A percentile compares a stretch with the other conserved stretches of the same genome.
Evolutionary conservation across 2,888 invertebrate genomes (phyloP).

Genomic region (Drosophila niveifrons): DNA sequence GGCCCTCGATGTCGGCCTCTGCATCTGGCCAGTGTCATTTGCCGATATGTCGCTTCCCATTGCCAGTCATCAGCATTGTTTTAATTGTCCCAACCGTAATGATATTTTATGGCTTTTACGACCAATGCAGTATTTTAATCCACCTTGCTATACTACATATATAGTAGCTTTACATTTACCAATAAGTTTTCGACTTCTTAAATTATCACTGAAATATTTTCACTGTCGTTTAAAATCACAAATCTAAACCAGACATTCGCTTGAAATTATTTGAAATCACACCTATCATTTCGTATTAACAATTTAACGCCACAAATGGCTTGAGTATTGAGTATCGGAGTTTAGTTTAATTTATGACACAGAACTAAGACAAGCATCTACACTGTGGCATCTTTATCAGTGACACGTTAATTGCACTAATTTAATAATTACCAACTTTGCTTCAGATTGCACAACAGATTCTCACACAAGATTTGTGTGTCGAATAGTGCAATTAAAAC

Average conservation of each 20-base stretch:
- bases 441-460: slow-evolving; percentile 10
- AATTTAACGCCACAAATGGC: not conserved
- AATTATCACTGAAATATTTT: not conserved
- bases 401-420: slow-evolving; percentile 56
- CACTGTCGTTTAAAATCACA: not conserved
- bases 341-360: slow-evolving; percentile 37
- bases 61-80: slow-evolving; percentile 60
- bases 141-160: slow-evolving; percentile 42
- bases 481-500: not conserved
- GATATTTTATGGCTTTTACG: slow-evolving; percentile 55
- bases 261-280: not conserved
- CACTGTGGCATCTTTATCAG: slow-evolving; percentile 22
- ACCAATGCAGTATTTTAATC: slow-evolving; percentile 48
- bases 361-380: slow-evolving; percentile 14
- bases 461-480: not conserved
- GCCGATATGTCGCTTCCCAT: slow-evolving; percentile 19
- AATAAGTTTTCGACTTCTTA: slow-evolving; percentile 8
- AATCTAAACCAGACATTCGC: not conserved
- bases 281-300: not conserved
- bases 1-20: slow-evolving; percentile 2
- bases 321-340: slow-evolving; percentile 4
- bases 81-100: slow-evolving; percentile 65
- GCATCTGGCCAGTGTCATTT: slow-evolving; percentile 22
- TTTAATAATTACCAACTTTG: slow-evolving; percentile 49
- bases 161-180: not conserved